Evolutionary conservation across 2,888 invertebrate genomes (phyloP), one percentile per base, ranked within the genome.

Genomic region (Papilio gigon): DNA sequence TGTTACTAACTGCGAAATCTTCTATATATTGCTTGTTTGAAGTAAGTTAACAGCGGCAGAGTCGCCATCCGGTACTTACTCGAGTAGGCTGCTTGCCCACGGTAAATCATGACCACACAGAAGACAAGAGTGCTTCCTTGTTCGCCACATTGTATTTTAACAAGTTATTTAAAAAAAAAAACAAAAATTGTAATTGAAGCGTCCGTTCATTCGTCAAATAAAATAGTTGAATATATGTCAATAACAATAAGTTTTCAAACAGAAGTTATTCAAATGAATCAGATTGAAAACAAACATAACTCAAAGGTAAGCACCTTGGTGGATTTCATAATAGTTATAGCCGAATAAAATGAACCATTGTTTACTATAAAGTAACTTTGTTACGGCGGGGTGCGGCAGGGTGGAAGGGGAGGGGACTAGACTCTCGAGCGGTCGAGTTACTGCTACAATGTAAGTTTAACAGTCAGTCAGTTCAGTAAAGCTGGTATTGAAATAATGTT

Each of bases 241-340:
- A 4, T 37, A 42, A 22, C n/a, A n/a, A n/a, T n/a, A 22, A 22
- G 1, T 22, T 11, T 17, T 22, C 4, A 44, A 20, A 44, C 14
- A 44, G 1, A 22, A 8, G 22, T 12, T 4, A 22, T 22, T 12
- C 11, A 47, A 47, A 47, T 47, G 11, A 22, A 25, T 14, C 22
- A 17, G 8, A 50, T n/a, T 47, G 50, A 27, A 50, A 67, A 67
- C 42, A 60, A 50, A 56, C 3, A 30, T 4, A 42, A 42, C 17
- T 35, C 30, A 58, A 37, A 58, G 8, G 9, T 11, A 37, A 60
- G 25, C 25, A 35, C 63, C 53, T 37, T 50, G 22, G 14, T 37
- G 6, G 14, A 63, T 63, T 65, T 58, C 68, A 68, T 22, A 63
- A 68, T 63, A 35, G 68, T 68, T 50, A 68, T 20, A 30, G 22